phyloP scores from a whole-genome alignment of 2,797 vertebrate species.

The Zalophus californianus region DNA sequence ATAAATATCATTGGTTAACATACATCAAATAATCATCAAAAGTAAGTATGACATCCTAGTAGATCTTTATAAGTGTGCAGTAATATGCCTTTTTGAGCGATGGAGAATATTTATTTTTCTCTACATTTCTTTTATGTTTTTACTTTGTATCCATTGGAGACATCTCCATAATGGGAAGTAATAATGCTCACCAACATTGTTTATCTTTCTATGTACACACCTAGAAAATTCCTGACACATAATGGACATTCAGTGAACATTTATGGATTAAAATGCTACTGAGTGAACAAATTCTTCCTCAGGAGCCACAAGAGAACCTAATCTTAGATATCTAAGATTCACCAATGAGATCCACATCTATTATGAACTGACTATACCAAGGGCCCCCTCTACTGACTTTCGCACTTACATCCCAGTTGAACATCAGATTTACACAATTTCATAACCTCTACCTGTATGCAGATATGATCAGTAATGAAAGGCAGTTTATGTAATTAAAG shows the following conservation, averaged over 20 bases:
- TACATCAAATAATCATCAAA: not conserved
- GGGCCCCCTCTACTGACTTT: not conserved
- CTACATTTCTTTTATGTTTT: not conserved
- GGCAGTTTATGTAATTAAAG: not conserved
- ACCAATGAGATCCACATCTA: not conserved
- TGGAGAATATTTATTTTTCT: not conserved
- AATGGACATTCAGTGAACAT: not conserved
- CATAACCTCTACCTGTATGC: not conserved
- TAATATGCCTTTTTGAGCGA: conserved; percentile 1
- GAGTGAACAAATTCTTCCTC: not conserved
- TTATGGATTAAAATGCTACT: conserved; percentile 7
- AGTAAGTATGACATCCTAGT: not conserved
- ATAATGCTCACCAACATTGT: not conserved
- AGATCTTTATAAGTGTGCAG: not conserved
- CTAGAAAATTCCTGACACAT: not conserved
- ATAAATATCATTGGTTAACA: not conserved
- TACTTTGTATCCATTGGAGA: not conserved
- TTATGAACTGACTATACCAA: not conserved
- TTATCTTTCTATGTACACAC: not conserved
- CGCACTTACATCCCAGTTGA: not conserved
- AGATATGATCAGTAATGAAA: not conserved
- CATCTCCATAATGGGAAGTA: not conserved
- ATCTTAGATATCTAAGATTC: conserved; percentile 6
- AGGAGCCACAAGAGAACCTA: not conserved
- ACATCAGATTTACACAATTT: not conserved